Conservation (phyloP, 1,140 invertebrate genomes). For the Triops longicaudatus region DNA sequence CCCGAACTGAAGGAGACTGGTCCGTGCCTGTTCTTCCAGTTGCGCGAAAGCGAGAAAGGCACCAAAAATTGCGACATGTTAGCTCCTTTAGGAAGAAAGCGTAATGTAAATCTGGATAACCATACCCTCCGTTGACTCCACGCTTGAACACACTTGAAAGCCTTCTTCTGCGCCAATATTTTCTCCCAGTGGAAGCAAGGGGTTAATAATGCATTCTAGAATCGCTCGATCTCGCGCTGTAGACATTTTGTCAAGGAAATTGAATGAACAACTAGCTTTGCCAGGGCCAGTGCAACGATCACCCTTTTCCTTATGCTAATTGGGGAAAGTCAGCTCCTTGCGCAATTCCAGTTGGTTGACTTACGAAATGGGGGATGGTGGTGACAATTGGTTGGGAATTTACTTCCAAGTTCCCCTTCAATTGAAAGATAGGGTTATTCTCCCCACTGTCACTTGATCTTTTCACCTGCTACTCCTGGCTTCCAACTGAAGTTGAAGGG, state of each 20-base stretch:
- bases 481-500: background rate
- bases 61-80: conserved; percentile 16
- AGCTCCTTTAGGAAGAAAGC: background rate
- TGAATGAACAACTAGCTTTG: background rate
- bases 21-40: conserved; percentile 22
- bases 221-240: conserved; percentile 45
- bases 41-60: conserved; percentile 32
- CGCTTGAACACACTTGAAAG: background rate
- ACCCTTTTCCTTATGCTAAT: background rate
- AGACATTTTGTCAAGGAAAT: conserved; percentile 37
- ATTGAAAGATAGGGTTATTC: background rate
- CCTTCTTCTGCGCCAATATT: conserved; percentile 33
- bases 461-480: background rate
- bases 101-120: conserved; percentile 17
- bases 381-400: background rate
- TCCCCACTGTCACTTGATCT: background rate
- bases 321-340: background rate
- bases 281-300: background rate
- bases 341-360: background rate
- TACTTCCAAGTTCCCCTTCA: background rate
- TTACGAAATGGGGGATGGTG: background rate
- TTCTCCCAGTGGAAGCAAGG: conserved; percentile 42
- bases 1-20: conserved; percentile 29
- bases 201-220: conserved; percentile 52
- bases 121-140: conserved; percentile 2